Evolutionary conservation across 2,888 invertebrate species (phyloP), one percentile per base, ranked within the genome.

Genomic region (Luperina nickerlii): DNA sequence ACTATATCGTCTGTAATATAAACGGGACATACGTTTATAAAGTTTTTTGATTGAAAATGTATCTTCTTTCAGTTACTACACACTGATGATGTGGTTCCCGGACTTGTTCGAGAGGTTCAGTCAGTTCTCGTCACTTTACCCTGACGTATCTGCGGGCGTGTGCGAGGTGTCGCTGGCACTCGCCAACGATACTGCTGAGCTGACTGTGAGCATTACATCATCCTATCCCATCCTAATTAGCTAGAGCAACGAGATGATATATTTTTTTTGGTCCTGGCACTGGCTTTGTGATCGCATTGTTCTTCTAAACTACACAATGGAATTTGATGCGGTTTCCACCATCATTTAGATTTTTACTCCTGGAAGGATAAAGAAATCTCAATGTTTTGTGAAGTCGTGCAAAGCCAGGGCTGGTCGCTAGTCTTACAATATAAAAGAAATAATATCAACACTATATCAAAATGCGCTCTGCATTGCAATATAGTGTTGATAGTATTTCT

Each of bases 1-100:
- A 48, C 48, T 48, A 48, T 48, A 54, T 54, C 54, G 54, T 54
- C 20, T 54, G 54, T 20, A 20, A 7, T 20, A 54, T 54, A 54
- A 45, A 45, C 45, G 11, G 45, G 2, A 1, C 13, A 45, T 45
- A 13, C 11, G 13, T 38, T 65, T 24, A 13, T 38, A 38, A 6
- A 6, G 38, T 24, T 38, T 38, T 6, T 6, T 32, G 1, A 32
- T 24, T 2, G 4, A 27, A 20, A 38, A 2, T 2, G 11, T 51
- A 1, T 62, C 13, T 66, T 67, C 0, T 84, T 81, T 5, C 78
- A 97, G 97, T 88, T 97, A 97, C 92, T 97, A 97, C 92, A 97
- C 97, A 0, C 92, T 97, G 84, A 97, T 97, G 95, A 97, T 98
- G 97, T 98, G 98, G 98, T 98, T 98, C 93, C 98, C 98, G 68